phyloP scores from a whole-genome alignment of 1,140 invertebrate species.

The Trichogramma pretiosum region DNA sequence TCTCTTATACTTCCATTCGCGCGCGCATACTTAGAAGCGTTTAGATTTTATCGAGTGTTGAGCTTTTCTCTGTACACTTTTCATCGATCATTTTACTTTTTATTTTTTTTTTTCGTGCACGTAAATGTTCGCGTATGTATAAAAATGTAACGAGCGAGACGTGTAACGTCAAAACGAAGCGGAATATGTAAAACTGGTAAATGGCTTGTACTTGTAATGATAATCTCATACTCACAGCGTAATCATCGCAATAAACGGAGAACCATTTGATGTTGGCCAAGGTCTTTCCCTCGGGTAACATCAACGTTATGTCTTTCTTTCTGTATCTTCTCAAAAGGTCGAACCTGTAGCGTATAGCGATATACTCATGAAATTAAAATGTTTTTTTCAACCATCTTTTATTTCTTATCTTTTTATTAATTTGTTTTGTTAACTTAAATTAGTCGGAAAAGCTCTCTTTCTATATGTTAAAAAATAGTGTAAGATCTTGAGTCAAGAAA shows the following conservation, averaged over 20 bases:
- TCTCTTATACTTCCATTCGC: too few relatives aligned
- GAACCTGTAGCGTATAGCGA: constrained; percentile 39
- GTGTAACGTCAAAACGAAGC: neutral
- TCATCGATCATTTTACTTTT: too few relatives aligned
- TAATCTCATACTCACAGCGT: constrained; percentile 57
- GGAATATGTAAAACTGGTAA: constrained; percentile 6
- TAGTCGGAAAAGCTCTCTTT: too few relatives aligned
- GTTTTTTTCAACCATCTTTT: too few relatives aligned
- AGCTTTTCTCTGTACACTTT: neutral
- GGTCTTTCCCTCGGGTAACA: constrained; percentile 77
- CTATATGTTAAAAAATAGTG: too few relatives aligned
- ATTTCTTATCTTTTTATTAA: neutral
- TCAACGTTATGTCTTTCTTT: constrained; percentile 71
- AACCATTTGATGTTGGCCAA: constrained; percentile 77
- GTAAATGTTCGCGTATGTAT: neutral
- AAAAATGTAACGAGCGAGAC: neutral
- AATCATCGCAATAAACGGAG: constrained; percentile 84
- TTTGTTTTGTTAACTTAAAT: too few relatives aligned
- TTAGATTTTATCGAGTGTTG: neutral
- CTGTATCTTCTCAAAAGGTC: constrained; percentile 65
- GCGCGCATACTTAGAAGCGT: neutral
- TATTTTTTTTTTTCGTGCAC: neutral
- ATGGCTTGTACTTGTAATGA: too few relatives aligned
- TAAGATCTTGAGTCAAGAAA: too few relatives aligned
- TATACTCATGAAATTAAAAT: too few relatives aligned